Base-by-base conservation (phyloP, 1,140 invertebrate genomes). In the Lordiphosa collinella region DNA sequence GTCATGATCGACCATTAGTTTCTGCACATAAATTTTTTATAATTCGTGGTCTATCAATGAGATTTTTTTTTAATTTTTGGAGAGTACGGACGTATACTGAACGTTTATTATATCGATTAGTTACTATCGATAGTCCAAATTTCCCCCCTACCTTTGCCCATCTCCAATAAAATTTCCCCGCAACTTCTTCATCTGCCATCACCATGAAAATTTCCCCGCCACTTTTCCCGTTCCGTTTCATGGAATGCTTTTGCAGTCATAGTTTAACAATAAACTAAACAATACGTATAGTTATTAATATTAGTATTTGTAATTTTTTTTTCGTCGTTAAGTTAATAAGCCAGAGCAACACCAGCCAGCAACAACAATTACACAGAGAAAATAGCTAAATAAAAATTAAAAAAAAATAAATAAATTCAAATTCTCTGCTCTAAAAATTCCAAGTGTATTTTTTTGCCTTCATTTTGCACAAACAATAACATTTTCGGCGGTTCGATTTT, bases 251-350 rank as follows among this genome's bases (percentile, higher is more conserved):
- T 29, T 7, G 25, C 25, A 48, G 35, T 36, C 25, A 22, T 22
- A 50, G 44, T 50, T 36, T 54, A 55, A 43, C 50, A 37, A 63
- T 40, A 63, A 25, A 59, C 32, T 16, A 11, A 51, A 29, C 44
- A 40, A 43, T 48, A 49, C 46, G 18, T 52, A 49, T 57, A 58
- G 32, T 36, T 49, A 38, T 50, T 48, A 50, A 35, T 50, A 49
- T 25, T 53, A 37, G 34, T 29, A 29, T 29, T 29, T 29, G 25
- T 29, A 29, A 8, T 29, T 29, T 29, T 29, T 22, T 29, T 29
- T 29, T 29, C 25, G 25, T 59, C 44, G 44, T 48, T 48, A 48
- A 35, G 46, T 35, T 48, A 34, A 16, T 34, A 35, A 10, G 46
- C 46, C 13, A 35, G 14, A 32, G 46, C 46, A 31, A 25, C 41